A percentile compares a stretch with the other conserved stretches of the same genome.
Evolutionary conservation across 2,113 vertebrate species (phyloP).

Genomic region (Cinclus cinclus): DNA sequence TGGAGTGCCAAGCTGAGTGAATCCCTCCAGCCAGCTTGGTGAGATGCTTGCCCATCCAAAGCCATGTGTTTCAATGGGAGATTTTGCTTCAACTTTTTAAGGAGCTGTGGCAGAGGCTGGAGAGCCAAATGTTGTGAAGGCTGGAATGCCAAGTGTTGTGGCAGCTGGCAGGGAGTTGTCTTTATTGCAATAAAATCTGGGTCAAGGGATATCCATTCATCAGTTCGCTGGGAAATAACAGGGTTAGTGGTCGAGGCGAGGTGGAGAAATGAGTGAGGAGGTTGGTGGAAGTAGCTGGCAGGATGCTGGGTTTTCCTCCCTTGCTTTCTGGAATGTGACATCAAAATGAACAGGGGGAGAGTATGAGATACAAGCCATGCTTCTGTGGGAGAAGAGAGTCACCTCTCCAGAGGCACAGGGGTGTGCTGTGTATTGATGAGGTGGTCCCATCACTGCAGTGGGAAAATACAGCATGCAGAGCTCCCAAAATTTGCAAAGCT

Average conservation of each 20-base stretch:
- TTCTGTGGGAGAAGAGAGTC: neutral
- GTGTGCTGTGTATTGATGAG: neutral
- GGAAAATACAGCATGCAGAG: neutral
- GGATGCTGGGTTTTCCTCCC: neutral
- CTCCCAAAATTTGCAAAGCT: neutral
- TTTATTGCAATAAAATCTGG: neutral
- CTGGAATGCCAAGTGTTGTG: neutral
- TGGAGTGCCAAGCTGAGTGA: neutral
- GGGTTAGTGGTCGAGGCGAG: accelerated
- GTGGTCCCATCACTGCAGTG: accelerated
- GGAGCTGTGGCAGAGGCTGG: neutral
- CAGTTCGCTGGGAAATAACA: neutral
- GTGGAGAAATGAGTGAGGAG: neutral
- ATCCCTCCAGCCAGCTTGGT: neutral
- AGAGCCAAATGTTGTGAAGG: neutral
- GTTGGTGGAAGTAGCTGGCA: neutral
- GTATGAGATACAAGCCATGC: neutral
- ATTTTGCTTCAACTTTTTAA: neutral
- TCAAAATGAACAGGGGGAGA: neutral
- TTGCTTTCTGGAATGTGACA: neutral
- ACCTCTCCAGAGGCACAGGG: neutral
- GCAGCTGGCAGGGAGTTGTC: neutral
- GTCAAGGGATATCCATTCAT: neutral
- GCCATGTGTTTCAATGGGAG: neutral
- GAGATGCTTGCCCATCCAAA: accelerated